phyloP scores from a whole-genome alignment of 2,888 invertebrate species.

The Teleogryllus oceanicus region DNA sequence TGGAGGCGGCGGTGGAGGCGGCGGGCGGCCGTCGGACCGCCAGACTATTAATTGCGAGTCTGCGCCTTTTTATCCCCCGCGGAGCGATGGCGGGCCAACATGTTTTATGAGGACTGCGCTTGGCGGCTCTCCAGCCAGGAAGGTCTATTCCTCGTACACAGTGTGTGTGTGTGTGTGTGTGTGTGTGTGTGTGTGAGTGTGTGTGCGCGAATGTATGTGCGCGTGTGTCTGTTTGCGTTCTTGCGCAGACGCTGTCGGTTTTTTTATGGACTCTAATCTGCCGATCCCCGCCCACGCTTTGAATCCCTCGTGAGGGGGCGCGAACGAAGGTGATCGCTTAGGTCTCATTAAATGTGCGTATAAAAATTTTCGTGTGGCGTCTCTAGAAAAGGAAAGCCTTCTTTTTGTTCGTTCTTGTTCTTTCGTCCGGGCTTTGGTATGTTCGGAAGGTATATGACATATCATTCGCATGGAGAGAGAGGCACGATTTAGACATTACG shows the following conservation, averaged over 20 bases:
- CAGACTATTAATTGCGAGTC: conserved; percentile 10
- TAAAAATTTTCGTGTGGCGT: too few relatives aligned
- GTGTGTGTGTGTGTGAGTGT: background rate
- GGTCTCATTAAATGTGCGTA: too few relatives aligned
- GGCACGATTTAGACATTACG: too few relatives aligned
- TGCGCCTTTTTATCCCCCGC: conserved; percentile 18
- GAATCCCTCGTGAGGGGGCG: too few relatives aligned
- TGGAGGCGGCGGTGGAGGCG: background rate
- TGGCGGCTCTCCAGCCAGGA: conserved; percentile 18
- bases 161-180: background rate
- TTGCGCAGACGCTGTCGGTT: background rate
- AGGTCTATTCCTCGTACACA: background rate
- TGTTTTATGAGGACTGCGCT: conserved; percentile 7
- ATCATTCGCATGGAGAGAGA: too few relatives aligned
- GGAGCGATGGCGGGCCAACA: conserved; percentile 18
- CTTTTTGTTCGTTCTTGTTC: too few relatives aligned
- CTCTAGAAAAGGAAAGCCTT: too few relatives aligned
- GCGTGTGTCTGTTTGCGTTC: background rate
- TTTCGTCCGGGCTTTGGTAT: too few relatives aligned
- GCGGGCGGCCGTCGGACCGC: conserved; percentile 1
- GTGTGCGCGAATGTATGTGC: background rate
- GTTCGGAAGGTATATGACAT: too few relatives aligned
- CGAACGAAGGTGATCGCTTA: too few relatives aligned
- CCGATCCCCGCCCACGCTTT: too few relatives aligned
- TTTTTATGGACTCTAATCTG: too few relatives aligned